phyloP scores from a whole-genome alignment of 92 coral and sea anemone species.

The Actinernus sp. region DNA sequence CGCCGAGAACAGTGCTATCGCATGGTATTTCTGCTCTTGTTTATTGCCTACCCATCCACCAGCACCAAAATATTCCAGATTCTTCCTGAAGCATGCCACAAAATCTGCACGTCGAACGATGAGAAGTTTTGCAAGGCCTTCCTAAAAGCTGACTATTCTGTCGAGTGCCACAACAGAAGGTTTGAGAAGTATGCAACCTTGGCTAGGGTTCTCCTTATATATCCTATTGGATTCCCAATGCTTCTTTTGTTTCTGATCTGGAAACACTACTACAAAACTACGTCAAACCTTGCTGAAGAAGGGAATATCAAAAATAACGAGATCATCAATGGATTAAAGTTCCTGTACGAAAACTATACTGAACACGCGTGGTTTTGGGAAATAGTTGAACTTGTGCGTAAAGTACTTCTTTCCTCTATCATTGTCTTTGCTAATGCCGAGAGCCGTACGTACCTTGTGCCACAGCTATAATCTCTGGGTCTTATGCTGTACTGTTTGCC shows the following conservation, averaged over 20 bases:
- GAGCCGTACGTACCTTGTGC: conserved; percentile 13
- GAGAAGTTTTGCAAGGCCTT: conserved; percentile 33
- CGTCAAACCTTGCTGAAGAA: not conserved
- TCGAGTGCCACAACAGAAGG: conserved; percentile 41
- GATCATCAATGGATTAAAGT: not conserved
- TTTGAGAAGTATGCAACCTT: conserved; percentile 31
- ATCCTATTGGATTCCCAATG: conserved; percentile 21
- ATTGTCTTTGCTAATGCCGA: conserved; percentile 13
- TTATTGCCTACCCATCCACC: conserved; percentile 66
- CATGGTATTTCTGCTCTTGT: conserved; percentile 48
- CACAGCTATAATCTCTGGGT: conserved; percentile 8
- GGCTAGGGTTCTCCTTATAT: conserved; percentile 24
- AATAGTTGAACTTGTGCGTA: conserved; percentile 21
- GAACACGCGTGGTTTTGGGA: conserved; percentile 17
- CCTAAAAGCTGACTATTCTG: conserved; percentile 68
- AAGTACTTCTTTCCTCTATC: conserved; percentile 20
- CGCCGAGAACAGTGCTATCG: conserved; percentile 36
- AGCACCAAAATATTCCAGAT: conserved; percentile 55
- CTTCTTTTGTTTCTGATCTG: conserved; percentile 8
- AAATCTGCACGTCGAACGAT: conserved; percentile 38
- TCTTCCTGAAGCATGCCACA: conserved; percentile 59
- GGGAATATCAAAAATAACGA: too few relatives aligned
- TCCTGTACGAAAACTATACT: conserved; percentile 3
- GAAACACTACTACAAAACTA: conserved; percentile 24
- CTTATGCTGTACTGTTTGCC: conserved; percentile 15